Conservation (phyloP, 2,113 vertebrate species). For the Sula dactylatra region DNA sequence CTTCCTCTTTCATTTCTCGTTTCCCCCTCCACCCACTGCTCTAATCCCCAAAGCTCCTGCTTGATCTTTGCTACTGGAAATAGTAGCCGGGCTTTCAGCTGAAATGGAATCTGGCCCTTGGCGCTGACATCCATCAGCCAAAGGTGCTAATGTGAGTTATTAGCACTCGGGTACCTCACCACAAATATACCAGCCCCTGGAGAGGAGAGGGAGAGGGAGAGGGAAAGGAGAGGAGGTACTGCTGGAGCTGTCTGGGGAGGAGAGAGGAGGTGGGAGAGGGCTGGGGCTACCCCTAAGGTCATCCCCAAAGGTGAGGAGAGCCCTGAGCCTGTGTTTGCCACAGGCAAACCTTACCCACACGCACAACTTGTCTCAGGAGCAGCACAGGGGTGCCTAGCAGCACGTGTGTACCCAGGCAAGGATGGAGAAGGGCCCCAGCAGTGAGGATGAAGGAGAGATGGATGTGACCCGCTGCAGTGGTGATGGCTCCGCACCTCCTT, state of each 20-base stretch:
- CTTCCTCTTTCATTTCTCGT: not conserved
- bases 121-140: not conserved
- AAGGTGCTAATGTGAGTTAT: not conserved
- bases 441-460: not conserved
- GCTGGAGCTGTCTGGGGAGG: no score
- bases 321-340: not conserved
- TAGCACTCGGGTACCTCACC: not conserved
- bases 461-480: not conserved
- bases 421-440: not conserved
- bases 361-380: not conserved
- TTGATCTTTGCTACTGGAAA: not conserved
- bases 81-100: not conserved
- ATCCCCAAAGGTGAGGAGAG: not conserved
- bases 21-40: not conserved
- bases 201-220: not conserved
- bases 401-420: fast-evolving
- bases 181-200: not conserved
- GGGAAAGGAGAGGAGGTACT: not conserved
- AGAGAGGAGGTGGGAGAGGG: not conserved
- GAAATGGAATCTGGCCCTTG: not conserved
- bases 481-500: not conserved
- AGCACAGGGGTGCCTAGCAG: not conserved
- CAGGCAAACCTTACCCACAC: not conserved
- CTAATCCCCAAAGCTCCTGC: not conserved
- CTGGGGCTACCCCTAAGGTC: not conserved